Evolutionary conservation across 2,888 invertebrate genomes (phyloP).

Genomic region (Mimachlamys varia): DNA sequence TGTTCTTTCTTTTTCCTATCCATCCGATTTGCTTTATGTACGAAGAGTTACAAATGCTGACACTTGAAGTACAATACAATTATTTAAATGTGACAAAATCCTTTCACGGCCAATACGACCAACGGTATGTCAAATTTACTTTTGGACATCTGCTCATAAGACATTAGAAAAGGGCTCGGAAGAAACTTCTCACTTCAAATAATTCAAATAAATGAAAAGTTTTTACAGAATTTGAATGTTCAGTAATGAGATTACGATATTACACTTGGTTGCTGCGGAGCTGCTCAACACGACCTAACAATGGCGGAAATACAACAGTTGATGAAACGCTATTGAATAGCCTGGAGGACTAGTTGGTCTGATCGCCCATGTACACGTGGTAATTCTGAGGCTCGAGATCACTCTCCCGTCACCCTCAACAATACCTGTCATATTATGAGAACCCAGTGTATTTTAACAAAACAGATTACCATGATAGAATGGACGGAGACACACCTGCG

Average conservation of each 20-base stretch:
- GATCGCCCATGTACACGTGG: background rate
- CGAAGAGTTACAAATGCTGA: background rate
- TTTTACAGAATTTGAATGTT: slow-evolving; percentile 33
- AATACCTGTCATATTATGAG: slow-evolving; percentile 29
- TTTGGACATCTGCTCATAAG: background rate
- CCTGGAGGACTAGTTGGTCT: background rate
- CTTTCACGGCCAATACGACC: background rate
- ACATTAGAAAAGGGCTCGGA: background rate
- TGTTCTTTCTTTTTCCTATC: background rate
- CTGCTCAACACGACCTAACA: background rate
- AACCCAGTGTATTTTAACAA: background rate
- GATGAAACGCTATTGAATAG: slow-evolving; percentile 5
- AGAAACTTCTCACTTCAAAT: background rate
- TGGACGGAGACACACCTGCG: background rate
- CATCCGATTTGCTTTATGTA: background rate
- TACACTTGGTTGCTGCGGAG: background rate
- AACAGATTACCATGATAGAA: slow-evolving; percentile 13
- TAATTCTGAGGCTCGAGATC: background rate
- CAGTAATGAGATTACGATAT: background rate
- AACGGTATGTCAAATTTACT: background rate
- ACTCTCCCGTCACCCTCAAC: background rate
- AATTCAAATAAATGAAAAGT: slow-evolving; percentile 25
- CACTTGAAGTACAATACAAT: background rate
- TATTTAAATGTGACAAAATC: slow-evolving; percentile 8
- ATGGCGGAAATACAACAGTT: background rate